Percentiles rank a stretch among this genome's conserved stretches.
These are phyloP conservation scores for Ferdinandea cuprea DNA, from an alignment of 2,888 invertebrate species.

Conservation along the genomic window DNA sequence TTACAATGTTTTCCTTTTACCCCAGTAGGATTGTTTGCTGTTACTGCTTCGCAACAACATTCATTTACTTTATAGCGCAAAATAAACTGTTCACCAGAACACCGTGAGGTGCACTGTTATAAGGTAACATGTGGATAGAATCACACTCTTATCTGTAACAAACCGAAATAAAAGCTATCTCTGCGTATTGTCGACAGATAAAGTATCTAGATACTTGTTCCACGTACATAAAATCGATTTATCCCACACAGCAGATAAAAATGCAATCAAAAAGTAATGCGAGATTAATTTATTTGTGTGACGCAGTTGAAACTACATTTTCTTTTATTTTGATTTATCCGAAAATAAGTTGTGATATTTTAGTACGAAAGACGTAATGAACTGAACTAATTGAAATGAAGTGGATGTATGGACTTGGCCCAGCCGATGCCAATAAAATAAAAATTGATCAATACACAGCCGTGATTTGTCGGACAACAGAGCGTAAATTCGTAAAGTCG, in stretches of 20 bases:
- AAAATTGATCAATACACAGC: too few species aligned
- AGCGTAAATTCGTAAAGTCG: too few species aligned
- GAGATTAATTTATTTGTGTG: background rate
- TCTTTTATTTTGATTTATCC: too few species aligned
- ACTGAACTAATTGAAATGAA: too few species aligned
- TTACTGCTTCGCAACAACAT: background rate
- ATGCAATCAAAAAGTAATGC: background rate
- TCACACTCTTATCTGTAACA: constrained; percentile 40
- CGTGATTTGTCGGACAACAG: too few species aligned
- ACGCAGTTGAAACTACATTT: too few species aligned
- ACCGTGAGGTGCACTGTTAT: constrained; percentile 3
- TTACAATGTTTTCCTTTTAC: too few species aligned
- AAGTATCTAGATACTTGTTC: background rate
- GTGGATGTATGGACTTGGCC: too few species aligned
- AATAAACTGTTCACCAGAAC: background rate
- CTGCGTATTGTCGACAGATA: background rate
- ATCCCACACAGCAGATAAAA: background rate
- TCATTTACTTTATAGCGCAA: background rate
- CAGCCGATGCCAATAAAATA: too few species aligned
- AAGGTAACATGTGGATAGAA: constrained; percentile 34
- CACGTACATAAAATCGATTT: background rate
- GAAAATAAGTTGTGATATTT: too few species aligned
- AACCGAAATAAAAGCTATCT: background rate
- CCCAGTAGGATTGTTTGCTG: too few species aligned
- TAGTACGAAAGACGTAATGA: too few species aligned